Evolutionary conservation across 35 echinoderm and acorn worm genomes (phyloP).

Genomic region (Patiria miniata): DNA sequence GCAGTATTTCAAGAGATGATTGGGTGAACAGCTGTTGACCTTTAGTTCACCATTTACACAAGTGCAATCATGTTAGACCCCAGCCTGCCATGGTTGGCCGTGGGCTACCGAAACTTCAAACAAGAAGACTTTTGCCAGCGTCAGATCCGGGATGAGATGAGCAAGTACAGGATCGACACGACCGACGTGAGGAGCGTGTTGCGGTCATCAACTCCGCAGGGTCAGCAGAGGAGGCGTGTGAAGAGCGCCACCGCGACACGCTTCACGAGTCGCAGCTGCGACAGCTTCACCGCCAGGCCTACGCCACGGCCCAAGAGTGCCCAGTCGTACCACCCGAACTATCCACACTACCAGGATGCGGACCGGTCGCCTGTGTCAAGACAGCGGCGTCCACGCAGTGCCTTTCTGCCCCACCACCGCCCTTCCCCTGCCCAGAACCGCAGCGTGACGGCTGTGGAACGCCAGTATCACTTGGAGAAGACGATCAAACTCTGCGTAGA

Average conservation of each 20-base stretch:
- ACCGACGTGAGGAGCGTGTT: slow-evolving; percentile 26
- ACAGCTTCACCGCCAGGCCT: neutral
- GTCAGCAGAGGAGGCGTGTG: slow-evolving; percentile 60
- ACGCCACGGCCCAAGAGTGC: slow-evolving; percentile 16
- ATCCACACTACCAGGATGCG: slow-evolving; percentile 16
- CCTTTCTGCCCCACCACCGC: slow-evolving; percentile 49
- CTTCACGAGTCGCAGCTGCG: neutral
- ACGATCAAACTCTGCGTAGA: slow-evolving; percentile 43
- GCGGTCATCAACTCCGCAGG: slow-evolving; percentile 32
- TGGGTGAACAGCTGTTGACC: neutral
- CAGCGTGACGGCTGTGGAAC: slow-evolving; percentile 69
- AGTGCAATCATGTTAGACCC: slow-evolving; percentile 85
- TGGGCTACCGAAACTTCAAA: slow-evolving; percentile 86
- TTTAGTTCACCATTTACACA: neutral
- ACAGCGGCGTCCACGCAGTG: slow-evolving; percentile 47
- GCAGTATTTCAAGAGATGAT: neutral
- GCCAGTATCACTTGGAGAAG: slow-evolving; percentile 43
- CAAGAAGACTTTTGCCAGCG: slow-evolving; percentile 57
- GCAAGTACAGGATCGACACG: slow-evolving; percentile 7
- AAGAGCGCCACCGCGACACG: slow-evolving; percentile 61
- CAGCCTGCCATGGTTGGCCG: slow-evolving; percentile 76
- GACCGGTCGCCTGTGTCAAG: neutral
- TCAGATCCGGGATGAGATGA: slow-evolving; percentile 45
- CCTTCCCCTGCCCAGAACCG: slow-evolving; percentile 64
- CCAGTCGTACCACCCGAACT: slow-evolving; percentile 14